Percentiles rank a stretch among this genome's conserved stretches.
Conservation (phyloP, 2,797 vertebrate genomes). For the Mus minutoides region DNA sequence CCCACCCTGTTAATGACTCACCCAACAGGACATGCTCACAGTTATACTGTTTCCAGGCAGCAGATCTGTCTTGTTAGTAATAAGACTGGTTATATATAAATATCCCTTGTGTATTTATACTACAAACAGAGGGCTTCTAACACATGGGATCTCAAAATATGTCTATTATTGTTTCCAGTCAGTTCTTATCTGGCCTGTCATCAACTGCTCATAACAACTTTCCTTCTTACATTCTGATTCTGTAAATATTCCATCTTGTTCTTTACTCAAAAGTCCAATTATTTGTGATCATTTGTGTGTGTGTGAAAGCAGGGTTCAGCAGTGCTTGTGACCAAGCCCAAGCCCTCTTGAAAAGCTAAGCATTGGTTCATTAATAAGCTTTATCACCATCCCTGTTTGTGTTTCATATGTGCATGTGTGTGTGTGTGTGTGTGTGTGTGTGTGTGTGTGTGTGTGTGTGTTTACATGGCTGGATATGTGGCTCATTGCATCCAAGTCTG, state of each 20-base stretch:
- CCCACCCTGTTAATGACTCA: background rate
- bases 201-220: background rate
- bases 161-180: conserved; percentile 63
- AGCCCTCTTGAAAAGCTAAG: background rate
- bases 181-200: background rate
- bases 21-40: too few species aligned
- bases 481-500: background rate
- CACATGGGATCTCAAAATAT: background rate
- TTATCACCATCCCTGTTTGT: too few species aligned
- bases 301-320: background rate
- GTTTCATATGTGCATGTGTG: background rate
- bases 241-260: background rate
- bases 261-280: background rate
- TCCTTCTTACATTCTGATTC: background rate
- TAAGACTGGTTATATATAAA: conserved; percentile 58
- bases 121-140: conserved; percentile 29
- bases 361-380: background rate
- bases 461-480: too few species aligned
- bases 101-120: conserved; percentile 50
- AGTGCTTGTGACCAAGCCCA: background rate
- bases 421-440: too few species aligned
- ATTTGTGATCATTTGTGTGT: background rate
- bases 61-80: background rate
- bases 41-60: background rate
- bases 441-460: too few species aligned